A percentile compares a stretch with the other conserved stretches of the same genome.
phyloP scores from a whole-genome alignment of 2,113 vertebrate genomes.

The Oplegnathus fasciatus region DNA sequence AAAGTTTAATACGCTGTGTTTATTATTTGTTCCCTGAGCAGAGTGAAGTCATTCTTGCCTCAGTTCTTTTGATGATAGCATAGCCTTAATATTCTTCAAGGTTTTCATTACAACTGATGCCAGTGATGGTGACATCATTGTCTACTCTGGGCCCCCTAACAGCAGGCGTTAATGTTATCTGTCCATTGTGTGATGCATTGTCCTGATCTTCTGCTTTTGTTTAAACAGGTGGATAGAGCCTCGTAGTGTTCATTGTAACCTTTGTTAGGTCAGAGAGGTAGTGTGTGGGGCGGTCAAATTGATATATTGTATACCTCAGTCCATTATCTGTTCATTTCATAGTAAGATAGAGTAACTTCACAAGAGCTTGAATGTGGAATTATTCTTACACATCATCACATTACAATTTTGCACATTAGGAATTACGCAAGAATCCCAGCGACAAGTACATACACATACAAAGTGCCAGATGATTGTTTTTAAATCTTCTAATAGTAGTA shows the following conservation, averaged over 20 bases:
- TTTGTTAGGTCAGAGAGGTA: constrained; percentile 32
- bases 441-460: constrained; percentile 11
- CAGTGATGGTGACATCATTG: constrained; percentile 73
- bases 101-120: constrained; percentile 56
- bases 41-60: constrained; percentile 56
- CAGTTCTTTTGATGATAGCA: constrained; percentile 28
- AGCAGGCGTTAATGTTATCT: constrained; percentile 68
- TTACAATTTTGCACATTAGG: constrained; percentile 4
- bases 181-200: constrained; percentile 63
- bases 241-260: constrained; percentile 30
- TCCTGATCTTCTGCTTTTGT: constrained; percentile 63
- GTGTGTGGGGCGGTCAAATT: constrained; percentile 28
- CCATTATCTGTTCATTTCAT: constrained; percentile 21
- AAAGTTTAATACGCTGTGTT: constrained; percentile 49
- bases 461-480: constrained; percentile 1
- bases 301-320: constrained; percentile 19
- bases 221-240: constrained; percentile 76
- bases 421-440: constrained; percentile 1
- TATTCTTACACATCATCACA: neutral
- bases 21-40: constrained; percentile 57
- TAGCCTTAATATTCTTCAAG: constrained; percentile 25
- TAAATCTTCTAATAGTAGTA: neutral
- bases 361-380: neutral
- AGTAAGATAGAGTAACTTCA: constrained; percentile 16
- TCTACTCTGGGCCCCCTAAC: constrained; percentile 40